These are phyloP conservation scores for Papilio polytes DNA, from an alignment of 1,140 invertebrate genomes.

Conservation along the genomic window DNA sequence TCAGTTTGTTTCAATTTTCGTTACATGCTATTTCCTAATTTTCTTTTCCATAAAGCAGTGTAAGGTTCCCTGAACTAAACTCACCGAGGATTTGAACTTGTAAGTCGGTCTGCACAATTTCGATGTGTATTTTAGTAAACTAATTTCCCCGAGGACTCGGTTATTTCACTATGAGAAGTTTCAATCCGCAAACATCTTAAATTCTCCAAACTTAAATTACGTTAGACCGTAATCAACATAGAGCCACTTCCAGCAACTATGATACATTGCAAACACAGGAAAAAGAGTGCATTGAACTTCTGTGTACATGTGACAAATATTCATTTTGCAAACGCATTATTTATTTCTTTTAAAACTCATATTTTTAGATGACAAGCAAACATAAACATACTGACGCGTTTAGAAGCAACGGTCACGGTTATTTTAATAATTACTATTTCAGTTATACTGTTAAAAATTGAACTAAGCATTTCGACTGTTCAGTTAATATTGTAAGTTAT, in stretches of 20 bases:
- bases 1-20: not conserved
- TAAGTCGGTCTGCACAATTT: slow-evolving; percentile 2
- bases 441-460: not conserved
- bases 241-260: not conserved
- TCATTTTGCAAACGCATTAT: too few species aligned
- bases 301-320: not conserved
- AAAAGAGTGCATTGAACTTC: not conserved
- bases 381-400: too few species aligned
- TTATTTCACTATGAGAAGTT: slow-evolving; percentile 10
- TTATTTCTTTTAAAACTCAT: too few species aligned
- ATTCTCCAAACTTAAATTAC: slow-evolving; percentile 24
- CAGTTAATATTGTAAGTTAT: too few species aligned
- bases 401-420: too few species aligned
- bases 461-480: too few species aligned
- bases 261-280: not conserved
- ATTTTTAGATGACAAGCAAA: too few species aligned
- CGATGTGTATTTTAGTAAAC: slow-evolving; percentile 2
- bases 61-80: not conserved
- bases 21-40: too few species aligned
- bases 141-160: slow-evolving; percentile 7
- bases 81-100: not conserved
- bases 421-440: too few species aligned
- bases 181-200: slow-evolving; percentile 26
- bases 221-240: slow-evolving; percentile 6
- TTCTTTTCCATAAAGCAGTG: not conserved